Percentiles rank a stretch among this genome's conserved stretches.
These are phyloP conservation scores for Aleiodes leptofemur DNA, from an alignment of 2,888 invertebrate genomes.

Conservation along the genomic window DNA sequence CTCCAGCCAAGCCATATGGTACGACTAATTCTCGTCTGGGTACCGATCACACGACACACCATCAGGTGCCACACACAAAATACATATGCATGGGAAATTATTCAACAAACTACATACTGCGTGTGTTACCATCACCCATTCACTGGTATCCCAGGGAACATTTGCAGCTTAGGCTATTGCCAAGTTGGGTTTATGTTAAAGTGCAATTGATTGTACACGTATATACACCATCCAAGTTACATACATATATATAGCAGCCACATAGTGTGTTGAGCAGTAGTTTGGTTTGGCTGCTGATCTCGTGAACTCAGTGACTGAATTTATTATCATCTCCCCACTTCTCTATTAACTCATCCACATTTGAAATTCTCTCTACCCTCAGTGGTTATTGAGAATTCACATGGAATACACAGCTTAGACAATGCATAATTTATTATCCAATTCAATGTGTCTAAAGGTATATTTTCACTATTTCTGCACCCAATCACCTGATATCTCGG, in stretches of 20 bases:
- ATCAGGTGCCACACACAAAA: constrained; percentile 20
- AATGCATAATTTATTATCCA: not conserved
- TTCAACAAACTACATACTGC: constrained; percentile 1
- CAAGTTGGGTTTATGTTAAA: constrained; percentile 11
- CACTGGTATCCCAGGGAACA: not conserved
- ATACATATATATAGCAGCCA: not conserved
- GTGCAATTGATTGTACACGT: constrained; percentile 16
- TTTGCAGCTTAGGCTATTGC: not conserved
- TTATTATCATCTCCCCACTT: constrained; percentile 8
- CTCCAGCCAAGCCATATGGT: constrained; percentile 10
- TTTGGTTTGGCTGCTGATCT: constrained; percentile 26
- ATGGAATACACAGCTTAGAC: not conserved
- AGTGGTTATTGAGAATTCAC: constrained; percentile 13
- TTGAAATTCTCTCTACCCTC: not conserved
- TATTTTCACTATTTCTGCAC: not conserved
- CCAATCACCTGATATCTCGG: not conserved
- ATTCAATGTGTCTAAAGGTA: no score
- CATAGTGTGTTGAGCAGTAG: not conserved
- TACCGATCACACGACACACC: not conserved
- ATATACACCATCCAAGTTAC: not conserved
- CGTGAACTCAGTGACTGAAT: constrained; percentile 8
- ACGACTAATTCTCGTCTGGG: constrained; percentile 10
- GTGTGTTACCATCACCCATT: constrained; percentile 14
- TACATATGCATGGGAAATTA: constrained; percentile 26
- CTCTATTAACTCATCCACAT: constrained; percentile 14